Evolutionary conservation across 2,113 vertebrate species (phyloP), one percentile per base, ranked within the genome.

Genomic region (Psephotus haematonotus): DNA sequence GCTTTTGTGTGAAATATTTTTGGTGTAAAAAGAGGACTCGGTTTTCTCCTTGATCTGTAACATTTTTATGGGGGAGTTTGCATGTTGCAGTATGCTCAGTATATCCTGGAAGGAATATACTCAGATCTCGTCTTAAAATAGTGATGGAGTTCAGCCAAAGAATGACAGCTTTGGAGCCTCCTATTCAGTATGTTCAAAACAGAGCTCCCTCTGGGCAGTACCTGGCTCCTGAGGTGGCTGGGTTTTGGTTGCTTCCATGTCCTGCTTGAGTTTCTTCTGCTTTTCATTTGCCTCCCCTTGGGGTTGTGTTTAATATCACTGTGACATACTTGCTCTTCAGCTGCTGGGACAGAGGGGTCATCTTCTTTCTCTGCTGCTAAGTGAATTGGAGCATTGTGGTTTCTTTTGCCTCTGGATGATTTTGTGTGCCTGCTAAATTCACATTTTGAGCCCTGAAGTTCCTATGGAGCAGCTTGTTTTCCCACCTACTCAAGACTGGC

Each of bases 31-130:
- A 72, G 69, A 74, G 39, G 62, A 72, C 62, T 92, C 1, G 1
- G 3, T 91, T 95, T 95, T 86, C 63, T 77, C 49, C 82, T 90
- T 93, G 72, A 74, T 96, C 82, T 93, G 31, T 93, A 91, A 33
- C 82, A 76, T 84, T 86, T 94, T 90, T 91, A 37, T 78, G 92
- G 82, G 62, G 88, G 90, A 95, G 92, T 96, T 79, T 24, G 52
- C 14, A 1, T 88, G 76, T 86, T 86, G 82, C 86, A 74, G 39
- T 52, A 4, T 86, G 43, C 86, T 93, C 33, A 86, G 43, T 81
- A 70, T 90, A 86, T 94, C 75, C 84, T 91, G 82, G 49, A 49
- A 88, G 93, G 90, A 82, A 57, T 55, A 44, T 82, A 82, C 91
- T 57, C 62, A 79, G 62, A 72, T 92, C 68, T 79, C 25, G 23